Percentiles rank a stretch among this genome's conserved stretches.
These are phyloP conservation scores for Perizoma flavofasciatum DNA, from an alignment of 2,888 invertebrate species.

Conservation along the genomic window DNA sequence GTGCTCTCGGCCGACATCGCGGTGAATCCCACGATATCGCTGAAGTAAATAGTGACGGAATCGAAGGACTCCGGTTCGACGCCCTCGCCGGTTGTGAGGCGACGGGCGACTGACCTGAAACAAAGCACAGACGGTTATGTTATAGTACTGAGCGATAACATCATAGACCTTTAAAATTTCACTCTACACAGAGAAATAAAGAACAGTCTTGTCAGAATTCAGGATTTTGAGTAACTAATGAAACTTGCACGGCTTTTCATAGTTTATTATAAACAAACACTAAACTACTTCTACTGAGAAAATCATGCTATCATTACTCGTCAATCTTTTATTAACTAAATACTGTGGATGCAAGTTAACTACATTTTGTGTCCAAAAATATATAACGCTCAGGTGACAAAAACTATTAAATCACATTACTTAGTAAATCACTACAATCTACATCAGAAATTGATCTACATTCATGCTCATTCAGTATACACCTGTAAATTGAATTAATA, in stretches of 20 bases:
- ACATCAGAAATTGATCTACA: conserved; percentile 18
- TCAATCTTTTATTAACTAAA: conserved; percentile 8
- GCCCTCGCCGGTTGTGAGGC: conserved; percentile 93
- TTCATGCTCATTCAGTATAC: conserved; percentile 35
- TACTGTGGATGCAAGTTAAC: conserved; percentile 14
- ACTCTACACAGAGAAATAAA: not conserved
- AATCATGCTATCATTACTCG: conserved; percentile 18
- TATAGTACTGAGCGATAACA: not conserved
- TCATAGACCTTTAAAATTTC: not conserved
- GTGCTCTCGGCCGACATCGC: conserved; percentile 97
- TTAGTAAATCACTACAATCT: conserved; percentile 19
- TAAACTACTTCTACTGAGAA: conserved; percentile 4
- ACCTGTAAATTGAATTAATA: conserved; percentile 34
- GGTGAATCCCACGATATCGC: conserved; percentile 98
- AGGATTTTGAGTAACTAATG: not conserved
- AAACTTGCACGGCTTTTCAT: not conserved
- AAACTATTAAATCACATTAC: conserved; percentile 1
- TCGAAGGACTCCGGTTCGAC: conserved; percentile 97
- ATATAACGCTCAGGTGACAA: not conserved
- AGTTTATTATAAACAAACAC: not conserved
- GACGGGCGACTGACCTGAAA: conserved; percentile 89
- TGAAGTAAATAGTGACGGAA: conserved; percentile 97
- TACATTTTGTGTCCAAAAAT: conserved; percentile 6
- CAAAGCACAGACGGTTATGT: conserved; percentile 19
- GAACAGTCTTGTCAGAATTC: not conserved